Evolutionary conservation across 2,888 invertebrate genomes (phyloP), one percentile per base, ranked within the genome.

Genomic region (Melieria omissa): DNA sequence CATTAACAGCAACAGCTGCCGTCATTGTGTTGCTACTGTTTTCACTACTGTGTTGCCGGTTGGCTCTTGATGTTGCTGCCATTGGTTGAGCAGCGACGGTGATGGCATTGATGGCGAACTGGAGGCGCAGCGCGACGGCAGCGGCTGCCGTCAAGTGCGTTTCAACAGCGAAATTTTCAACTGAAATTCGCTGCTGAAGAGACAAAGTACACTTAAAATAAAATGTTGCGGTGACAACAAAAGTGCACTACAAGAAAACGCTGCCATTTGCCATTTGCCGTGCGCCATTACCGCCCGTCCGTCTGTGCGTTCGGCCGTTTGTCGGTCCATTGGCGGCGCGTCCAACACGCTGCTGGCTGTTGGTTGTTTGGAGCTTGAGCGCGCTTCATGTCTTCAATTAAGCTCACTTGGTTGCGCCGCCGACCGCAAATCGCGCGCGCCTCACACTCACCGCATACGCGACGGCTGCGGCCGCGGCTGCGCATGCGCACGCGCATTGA

Each of bases 21-120:
- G 61, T 67, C 68, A 54, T 49, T 71, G 57, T 58, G 60, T 57
- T 71, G 74, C 75, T 75, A 75, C 74, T 70, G 75, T 64, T 63
- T 42, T 61, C 63, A 71, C 69, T 58, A 64, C 66, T 71, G 67
- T 68, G 67, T 41, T 16, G 66, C 44, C 63, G 29, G 29, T 29
- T 29, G 29, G 12, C 52, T n/a, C 52, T 52, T 14, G 14, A 52
- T 52, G 52, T 16, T 10, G 52, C 5, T 49, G 58, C 29, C 52
- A 14, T 60, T 45, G 54, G 47, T 47, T 16, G 9, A 0, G n/a
- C 46, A 66, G 57, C 29, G 12, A n/a, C 29, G 5, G 46, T 46
- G 46, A 45, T 16, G 10, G 10, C 42, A 5, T 10, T 16, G 7
- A 55, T 16, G 44, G 47, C 4, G 47, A 45, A n/a, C 54, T 49